Base-by-base conservation (phyloP, 2,113 vertebrate genomes). In the Pluvianellus socialis region DNA sequence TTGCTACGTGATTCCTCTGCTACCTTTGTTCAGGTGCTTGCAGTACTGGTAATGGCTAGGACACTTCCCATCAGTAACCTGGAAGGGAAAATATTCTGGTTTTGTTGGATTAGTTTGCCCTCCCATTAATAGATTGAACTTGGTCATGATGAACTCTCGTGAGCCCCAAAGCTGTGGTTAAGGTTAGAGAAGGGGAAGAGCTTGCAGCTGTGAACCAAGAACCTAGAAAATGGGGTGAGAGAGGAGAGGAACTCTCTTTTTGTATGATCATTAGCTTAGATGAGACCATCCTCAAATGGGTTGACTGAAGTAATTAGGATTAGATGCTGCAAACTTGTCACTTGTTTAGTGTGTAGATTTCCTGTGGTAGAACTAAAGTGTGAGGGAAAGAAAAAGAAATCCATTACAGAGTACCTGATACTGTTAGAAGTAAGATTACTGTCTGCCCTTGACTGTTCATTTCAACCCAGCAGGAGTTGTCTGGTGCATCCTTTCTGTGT, bases 1-100 rank as follows among this genome's bases (percentile, higher is more conserved):
- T 90, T 40, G 59, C 76, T 40, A 0, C 44, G 23, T 11, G 2
- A 12, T 49, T 84, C 38, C 16, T 77, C 16, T 0, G 0, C 42
- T 86, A 44, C 40, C 45, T 62, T 66, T 80, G 4, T 56, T 70
- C 7, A 9, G 50, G n/a, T 70, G 19, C 20, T 47, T 77, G 35
- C 38, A 58, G 62, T 68, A 65, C 17, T 32, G 20, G 42, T 22
- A 40, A 40, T 45, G 62, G 35, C 23, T 52, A 49, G 65, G 16
- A 42, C 10, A 61, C 10, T 83, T 24, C 12, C 27, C 42, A 1
- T 61, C 42, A 26, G 27, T 76, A 49, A 77, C 12, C 18, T 50
- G 19, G 20, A 52, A 80, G 24, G 24, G 59, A 66, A 61, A 80
- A 66, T 70, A 40, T 7, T 59, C 55, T 65, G 23, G 9, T 24